A percentile compares a stretch with the other conserved stretches of the same genome.
phyloP scores from a whole-genome alignment of 23 tunicate genomes.

The Ciona savignyi region DNA sequence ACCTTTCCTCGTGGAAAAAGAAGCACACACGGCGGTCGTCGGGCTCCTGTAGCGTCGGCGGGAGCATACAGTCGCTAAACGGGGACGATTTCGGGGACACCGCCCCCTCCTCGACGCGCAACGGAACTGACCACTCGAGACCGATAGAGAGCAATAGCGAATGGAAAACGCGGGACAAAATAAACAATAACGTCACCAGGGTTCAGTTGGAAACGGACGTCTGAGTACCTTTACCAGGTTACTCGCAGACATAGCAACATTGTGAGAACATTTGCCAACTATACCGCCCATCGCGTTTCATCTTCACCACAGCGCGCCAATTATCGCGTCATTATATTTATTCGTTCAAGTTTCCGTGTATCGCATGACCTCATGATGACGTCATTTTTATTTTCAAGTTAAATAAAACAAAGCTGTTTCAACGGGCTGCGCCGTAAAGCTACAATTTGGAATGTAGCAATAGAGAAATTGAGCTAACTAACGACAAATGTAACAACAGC shows the following conservation, averaged over 20 bases:
- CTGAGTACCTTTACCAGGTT: no score
- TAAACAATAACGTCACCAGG: slow-evolving; percentile 1
- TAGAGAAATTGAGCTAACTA: no score
- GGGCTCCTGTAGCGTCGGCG: not conserved
- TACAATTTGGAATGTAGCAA: no score
- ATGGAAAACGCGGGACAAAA: not conserved
- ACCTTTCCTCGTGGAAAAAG: slow-evolving; percentile 9
- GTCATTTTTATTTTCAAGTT: not conserved
- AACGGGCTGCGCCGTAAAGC: no score
- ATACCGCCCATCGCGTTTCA: no score
- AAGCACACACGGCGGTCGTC: slow-evolving; percentile 8
- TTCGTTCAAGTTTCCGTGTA: not conserved
- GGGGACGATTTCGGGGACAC: not conserved
- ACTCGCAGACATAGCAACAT: no score
- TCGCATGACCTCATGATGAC: not conserved
- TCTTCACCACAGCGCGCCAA: no score
- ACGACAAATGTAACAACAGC: no score
- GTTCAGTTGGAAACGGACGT: not conserved
- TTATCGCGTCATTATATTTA: not conserved
- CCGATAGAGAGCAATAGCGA: not conserved
- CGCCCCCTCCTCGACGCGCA: not conserved
- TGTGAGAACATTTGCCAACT: not conserved
- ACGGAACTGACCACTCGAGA: not conserved
- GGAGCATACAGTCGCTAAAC: not conserved
- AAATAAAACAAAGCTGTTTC: not conserved